Evolutionary conservation across 2,797 vertebrate genomes (phyloP).

Genomic region (Philypnodon macrostomus): DNA sequence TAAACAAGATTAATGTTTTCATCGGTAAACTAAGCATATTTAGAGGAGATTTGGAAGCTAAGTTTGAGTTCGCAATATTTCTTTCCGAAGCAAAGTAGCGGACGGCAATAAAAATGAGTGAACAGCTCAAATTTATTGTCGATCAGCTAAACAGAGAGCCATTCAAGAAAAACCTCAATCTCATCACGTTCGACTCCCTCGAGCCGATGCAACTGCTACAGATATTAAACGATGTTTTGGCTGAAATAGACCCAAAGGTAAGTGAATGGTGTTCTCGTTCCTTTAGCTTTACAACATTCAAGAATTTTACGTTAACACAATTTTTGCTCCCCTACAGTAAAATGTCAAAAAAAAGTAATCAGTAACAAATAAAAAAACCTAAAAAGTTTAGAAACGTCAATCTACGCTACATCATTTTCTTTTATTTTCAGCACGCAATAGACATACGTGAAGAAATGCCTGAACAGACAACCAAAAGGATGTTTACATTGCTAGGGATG

Average conservation of each 20-base stretch:
- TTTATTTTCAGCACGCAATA: slow-evolving; percentile 82
- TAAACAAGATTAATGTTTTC: background rate
- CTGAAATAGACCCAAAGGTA: slow-evolving; percentile 95
- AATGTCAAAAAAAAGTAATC: too few species aligned
- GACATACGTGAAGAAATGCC: slow-evolving; percentile 96
- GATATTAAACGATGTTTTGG: slow-evolving; percentile 89
- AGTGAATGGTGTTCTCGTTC: background rate
- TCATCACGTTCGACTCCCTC: slow-evolving; percentile 95
- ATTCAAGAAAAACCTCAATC: slow-evolving; percentile 91
- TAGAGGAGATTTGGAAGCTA: background rate
- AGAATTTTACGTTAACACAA: too few species aligned
- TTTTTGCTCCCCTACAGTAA: too few species aligned
- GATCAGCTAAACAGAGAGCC: slow-evolving; percentile 93
- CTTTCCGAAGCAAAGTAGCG: background rate
- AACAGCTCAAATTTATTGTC: slow-evolving; percentile 92
- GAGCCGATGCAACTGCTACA: slow-evolving; percentile 92
- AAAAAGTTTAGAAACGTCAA: too few species aligned
- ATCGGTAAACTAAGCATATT: background rate
- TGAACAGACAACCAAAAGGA: slow-evolving; percentile 93
- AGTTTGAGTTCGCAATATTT: slow-evolving; percentile 26
- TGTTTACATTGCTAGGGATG: slow-evolving; percentile 87
- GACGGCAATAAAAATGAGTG: slow-evolving; percentile 79
- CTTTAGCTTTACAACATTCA: too few species aligned
- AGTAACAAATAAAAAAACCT: too few species aligned
- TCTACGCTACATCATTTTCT: too few species aligned